phyloP scores from a whole-genome alignment of 2,113 vertebrate species.

The Larimichthys crocea region DNA sequence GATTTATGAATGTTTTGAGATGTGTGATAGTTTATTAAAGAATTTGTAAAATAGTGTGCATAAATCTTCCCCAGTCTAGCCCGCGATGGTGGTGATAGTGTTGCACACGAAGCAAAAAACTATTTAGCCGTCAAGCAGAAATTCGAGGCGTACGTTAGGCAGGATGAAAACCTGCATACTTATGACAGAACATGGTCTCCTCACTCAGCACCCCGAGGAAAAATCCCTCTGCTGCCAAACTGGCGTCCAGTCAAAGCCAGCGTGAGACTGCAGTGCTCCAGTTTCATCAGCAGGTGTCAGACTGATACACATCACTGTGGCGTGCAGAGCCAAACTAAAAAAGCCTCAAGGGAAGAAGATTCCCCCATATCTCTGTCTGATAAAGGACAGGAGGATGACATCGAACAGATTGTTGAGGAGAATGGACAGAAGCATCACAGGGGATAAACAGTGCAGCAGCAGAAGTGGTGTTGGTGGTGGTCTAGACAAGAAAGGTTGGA shows the following conservation, averaged over 20 bases:
- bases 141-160: slow-evolving; percentile 38
- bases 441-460: slow-evolving; percentile 22
- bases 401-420: slow-evolving; percentile 24
- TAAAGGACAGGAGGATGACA: slow-evolving; percentile 24
- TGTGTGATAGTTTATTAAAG: background rate
- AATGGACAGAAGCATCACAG: slow-evolving; percentile 8
- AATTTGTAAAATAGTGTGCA: background rate
- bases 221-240: slow-evolving; percentile 52
- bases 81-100: background rate
- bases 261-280: slow-evolving; percentile 43
- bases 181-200: slow-evolving; percentile 50
- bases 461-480: slow-evolving; percentile 26
- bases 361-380: slow-evolving; percentile 45
- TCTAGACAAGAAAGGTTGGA: slow-evolving; percentile 42
- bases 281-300: slow-evolving; percentile 73
- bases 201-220: slow-evolving; percentile 47
- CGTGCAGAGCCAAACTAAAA: slow-evolving; percentile 21
- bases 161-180: slow-evolving; percentile 46
- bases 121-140: slow-evolving; percentile 36
- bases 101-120: slow-evolving; percentile 11
- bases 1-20: background rate
- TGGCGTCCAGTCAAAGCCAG: slow-evolving; percentile 40
- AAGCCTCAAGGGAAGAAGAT: slow-evolving; percentile 46
- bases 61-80: background rate
- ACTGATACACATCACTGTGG: slow-evolving; percentile 37